These are phyloP conservation scores for Polydrusus cervinus DNA, from an alignment of 2,888 invertebrate genomes.

Conservation along the genomic window DNA sequence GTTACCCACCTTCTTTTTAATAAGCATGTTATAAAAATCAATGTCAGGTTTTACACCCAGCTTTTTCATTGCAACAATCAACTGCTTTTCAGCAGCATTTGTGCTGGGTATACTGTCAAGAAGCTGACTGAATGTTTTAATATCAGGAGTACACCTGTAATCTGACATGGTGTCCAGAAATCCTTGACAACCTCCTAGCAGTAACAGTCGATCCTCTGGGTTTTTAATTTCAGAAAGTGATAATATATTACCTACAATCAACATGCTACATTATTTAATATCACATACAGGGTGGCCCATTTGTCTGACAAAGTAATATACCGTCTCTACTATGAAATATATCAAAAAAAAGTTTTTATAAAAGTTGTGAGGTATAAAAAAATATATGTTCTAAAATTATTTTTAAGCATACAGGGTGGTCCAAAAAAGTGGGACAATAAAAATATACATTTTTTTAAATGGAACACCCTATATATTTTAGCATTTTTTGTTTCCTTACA, in stretches of 20 bases:
- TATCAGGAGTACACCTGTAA: constrained; percentile 80
- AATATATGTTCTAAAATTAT: no score
- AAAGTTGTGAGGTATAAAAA: no score
- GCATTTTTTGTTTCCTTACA: no score
- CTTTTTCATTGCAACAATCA: constrained; percentile 75
- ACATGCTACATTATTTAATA: background rate
- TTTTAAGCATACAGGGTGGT: no score
- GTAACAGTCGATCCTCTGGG: constrained; percentile 80
- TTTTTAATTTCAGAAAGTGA: constrained; percentile 75
- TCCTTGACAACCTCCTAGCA: constrained; percentile 87
- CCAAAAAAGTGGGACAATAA: no score
- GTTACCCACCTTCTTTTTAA: constrained; percentile 81
- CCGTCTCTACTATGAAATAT: no score
- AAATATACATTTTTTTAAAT: no score
- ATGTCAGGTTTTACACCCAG: constrained; percentile 80
- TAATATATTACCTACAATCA: constrained; percentile 73
- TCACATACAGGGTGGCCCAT: no score
- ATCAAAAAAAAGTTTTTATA: no score
- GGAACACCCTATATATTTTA: no score
- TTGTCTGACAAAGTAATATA: no score
- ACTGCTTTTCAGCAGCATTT: constrained; percentile 78
- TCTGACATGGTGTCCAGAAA: constrained; percentile 83
- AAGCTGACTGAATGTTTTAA: constrained; percentile 86
- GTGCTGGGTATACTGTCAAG: constrained; percentile 82
- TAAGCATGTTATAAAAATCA: constrained; percentile 90